A percentile compares a stretch with the other conserved stretches of the same genome.
These are phyloP conservation scores for Thereuonema tuberculata DNA, from an alignment of 1,140 invertebrate species.

Conservation along the genomic window DNA sequence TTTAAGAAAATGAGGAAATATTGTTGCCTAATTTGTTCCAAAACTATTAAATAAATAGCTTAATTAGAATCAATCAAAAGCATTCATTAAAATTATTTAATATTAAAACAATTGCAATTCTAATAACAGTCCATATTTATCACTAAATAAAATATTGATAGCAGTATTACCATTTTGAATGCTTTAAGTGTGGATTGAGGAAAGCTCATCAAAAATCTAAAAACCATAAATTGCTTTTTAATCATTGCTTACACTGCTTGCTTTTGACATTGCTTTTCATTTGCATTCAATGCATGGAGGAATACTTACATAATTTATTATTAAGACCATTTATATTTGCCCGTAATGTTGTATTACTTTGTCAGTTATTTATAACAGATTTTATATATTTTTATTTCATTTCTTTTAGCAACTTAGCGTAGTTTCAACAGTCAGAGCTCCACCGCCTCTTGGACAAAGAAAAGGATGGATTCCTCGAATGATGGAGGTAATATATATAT, in stretches of 20 bases:
- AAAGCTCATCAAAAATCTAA: no score
- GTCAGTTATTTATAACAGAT: background rate
- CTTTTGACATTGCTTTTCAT: background rate
- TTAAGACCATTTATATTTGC: background rate
- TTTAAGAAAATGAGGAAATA: constrained; percentile 40
- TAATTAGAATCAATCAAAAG: background rate
- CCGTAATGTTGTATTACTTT: background rate
- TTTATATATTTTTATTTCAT: background rate
- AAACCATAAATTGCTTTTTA: no score
- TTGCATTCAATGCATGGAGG: background rate
- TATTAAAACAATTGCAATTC: background rate
- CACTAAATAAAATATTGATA: background rate
- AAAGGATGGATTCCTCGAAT: constrained; percentile 85
- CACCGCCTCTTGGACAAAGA: constrained; percentile 92
- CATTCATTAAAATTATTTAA: background rate
- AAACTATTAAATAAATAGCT: background rate
- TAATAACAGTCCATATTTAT: background rate
- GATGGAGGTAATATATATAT: constrained; percentile 50
- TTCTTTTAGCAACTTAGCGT: constrained; percentile 34
- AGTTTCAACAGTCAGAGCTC: constrained; percentile 64
- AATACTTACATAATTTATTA: background rate
- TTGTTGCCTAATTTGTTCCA: background rate
- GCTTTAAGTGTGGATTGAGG: no score
- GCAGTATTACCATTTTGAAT: no score
- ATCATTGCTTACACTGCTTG: background rate